phyloP scores from a whole-genome alignment of 1,140 invertebrate species.

The Vanessa tameamea region DNA sequence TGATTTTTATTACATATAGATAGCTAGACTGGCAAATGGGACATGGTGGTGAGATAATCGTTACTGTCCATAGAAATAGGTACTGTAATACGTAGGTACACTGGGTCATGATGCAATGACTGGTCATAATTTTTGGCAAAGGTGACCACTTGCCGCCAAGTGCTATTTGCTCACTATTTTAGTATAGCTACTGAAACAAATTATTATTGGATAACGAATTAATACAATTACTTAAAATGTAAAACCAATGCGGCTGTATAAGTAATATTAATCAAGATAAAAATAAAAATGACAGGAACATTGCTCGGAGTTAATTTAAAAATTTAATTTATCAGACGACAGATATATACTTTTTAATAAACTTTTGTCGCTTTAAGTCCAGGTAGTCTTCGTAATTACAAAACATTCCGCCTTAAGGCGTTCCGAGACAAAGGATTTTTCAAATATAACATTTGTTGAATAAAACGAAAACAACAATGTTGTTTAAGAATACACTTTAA shows the following conservation, averaged over 20 bases:
- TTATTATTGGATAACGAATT: no score
- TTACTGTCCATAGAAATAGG: no score
- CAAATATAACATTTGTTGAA: conserved; percentile 19
- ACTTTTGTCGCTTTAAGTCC: conserved; percentile 19
- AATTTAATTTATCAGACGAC: conserved; percentile 5
- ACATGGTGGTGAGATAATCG: no score
- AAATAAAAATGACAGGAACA: not conserved
- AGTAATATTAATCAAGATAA: not conserved
- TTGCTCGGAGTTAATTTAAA: conserved; percentile 2
- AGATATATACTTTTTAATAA: conserved; percentile 19
- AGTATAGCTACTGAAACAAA: no score
- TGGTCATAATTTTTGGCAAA: no score
- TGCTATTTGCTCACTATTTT: no score
- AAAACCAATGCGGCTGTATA: not conserved
- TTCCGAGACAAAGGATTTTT: conserved; percentile 12
- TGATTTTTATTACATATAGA: no score
- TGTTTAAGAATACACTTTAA: conserved; percentile 5
- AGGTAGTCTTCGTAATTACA: conserved; percentile 20
- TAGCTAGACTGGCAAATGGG: no score
- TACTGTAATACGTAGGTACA: no score
- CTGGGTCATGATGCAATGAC: no score
- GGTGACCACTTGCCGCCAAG: no score
- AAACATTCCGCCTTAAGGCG: conserved; percentile 20
- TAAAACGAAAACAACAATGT: conserved; percentile 15
- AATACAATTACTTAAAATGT: no score